phyloP scores from a whole-genome alignment of 2,888 invertebrate species.

The Agrochola macilenta region DNA sequence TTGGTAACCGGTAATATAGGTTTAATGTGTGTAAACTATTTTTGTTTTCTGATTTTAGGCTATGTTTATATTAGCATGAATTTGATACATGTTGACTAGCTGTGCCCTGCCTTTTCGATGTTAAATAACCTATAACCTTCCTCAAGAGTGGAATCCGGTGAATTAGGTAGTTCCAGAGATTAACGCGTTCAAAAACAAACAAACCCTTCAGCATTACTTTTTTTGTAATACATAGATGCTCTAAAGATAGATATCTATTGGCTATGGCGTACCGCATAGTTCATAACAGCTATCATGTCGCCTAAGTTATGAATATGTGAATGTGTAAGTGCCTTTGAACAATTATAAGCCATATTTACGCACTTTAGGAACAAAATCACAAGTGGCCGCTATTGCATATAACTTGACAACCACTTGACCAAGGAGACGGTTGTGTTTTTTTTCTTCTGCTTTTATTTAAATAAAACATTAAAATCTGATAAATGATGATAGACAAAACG shows the following conservation, averaged over 20 bases:
- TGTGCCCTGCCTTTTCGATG: not conserved
- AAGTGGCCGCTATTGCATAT: no score
- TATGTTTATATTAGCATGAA: conserved; percentile 17
- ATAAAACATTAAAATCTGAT: no score
- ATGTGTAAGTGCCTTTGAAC: conserved; percentile 11
- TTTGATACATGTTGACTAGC: not conserved
- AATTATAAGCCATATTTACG: not conserved
- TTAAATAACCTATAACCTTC: no score
- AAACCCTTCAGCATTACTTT: not conserved
- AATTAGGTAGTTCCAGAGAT: not conserved
- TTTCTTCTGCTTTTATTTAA: no score
- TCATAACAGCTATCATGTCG: not conserved
- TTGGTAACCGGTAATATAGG: not conserved
- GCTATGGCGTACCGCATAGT: not conserved
- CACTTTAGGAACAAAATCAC: no score
- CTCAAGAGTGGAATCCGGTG: no score
- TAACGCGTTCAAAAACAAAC: not conserved
- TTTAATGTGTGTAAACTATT: not conserved
- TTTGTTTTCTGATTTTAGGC: conserved; percentile 16
- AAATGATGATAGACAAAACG: no score
- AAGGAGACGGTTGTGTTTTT: no score
- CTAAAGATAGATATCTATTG: not conserved
- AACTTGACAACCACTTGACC: no score
- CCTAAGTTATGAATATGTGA: not conserved
- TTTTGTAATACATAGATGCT: no score